Evolutionary conservation across 1,140 invertebrate genomes (phyloP).

Genomic region (Reticulitermes speratus): DNA sequence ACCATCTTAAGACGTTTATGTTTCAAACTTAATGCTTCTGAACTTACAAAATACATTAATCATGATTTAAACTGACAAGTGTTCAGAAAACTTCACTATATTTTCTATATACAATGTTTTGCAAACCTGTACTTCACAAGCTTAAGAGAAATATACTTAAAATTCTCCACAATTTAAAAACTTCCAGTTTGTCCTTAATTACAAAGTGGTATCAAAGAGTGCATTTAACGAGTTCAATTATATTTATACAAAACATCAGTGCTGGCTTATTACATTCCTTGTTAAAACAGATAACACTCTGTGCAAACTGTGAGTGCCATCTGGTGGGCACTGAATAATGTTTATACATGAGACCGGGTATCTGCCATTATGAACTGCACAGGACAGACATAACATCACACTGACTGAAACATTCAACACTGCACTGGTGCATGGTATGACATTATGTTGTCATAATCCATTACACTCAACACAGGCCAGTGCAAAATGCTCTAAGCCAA

Average conservation of each 20-base stretch:
- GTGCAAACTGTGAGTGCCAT: not conserved
- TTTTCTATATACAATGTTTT: not conserved
- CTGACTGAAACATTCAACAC: not conserved
- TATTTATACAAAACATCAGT: not conserved
- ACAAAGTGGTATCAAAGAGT: not conserved
- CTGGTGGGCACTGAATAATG: not conserved
- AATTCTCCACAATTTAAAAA: not conserved
- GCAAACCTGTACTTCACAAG: not conserved
- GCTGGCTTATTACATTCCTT: not conserved
- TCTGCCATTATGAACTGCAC: not conserved
- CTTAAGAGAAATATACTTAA: not conserved
- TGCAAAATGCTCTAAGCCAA: slow-evolving; percentile 4
- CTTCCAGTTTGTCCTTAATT: not conserved
- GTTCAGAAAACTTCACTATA: not conserved
- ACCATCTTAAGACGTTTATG: too few species aligned
- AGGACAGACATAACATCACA: not conserved
- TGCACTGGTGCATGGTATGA: not conserved
- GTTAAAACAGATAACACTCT: not conserved
- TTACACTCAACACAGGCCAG: not conserved
- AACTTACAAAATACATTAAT: slow-evolving; percentile 18
- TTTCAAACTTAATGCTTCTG: not conserved
- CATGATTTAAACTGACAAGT: not conserved
- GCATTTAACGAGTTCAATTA: not conserved
- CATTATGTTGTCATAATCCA: not conserved
- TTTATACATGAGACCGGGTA: not conserved